Conservation (phyloP, 37 sponge, comb jelly and placozoan species). For the Corticium candelabrum region DNA sequence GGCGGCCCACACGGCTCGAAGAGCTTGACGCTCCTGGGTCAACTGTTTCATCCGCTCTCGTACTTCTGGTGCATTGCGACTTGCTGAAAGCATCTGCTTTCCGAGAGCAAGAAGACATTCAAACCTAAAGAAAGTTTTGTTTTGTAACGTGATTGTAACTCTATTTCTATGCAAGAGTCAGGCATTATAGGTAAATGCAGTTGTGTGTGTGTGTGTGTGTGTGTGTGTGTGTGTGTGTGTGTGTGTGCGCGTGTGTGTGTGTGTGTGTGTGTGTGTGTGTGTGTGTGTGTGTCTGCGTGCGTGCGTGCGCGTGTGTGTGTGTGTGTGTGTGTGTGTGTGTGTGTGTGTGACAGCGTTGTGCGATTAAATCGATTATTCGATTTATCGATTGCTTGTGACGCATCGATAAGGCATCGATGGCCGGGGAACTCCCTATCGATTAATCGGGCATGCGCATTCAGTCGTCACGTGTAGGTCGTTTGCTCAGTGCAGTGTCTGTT, state of each 20-base stretch:
- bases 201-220: conserved; percentile 1
- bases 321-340: conserved; percentile 5
- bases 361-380: too few species aligned
- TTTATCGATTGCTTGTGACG: too few species aligned
- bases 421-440: too few species aligned
- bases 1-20: conserved; percentile 52
- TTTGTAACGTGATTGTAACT: background rate
- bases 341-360: too few species aligned
- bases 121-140: conserved; percentile 1
- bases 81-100: conserved; percentile 19
- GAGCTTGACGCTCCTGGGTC: conserved; percentile 31
- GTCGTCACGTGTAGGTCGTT: too few species aligned
- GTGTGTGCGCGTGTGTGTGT: background rate
- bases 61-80: conserved; percentile 18
- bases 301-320: background rate
- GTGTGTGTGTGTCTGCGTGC: too few species aligned
- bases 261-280: conserved; percentile 5
- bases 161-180: background rate
- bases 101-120: conserved; percentile 13
- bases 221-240: conserved; percentile 5
- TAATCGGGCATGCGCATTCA: too few species aligned
- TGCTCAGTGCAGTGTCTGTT: too few species aligned
- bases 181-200: background rate
- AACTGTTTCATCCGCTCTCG: conserved; percentile 45
- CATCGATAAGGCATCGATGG: too few species aligned